Evolutionary conservation across 1,140 invertebrate genomes (phyloP).

Genomic region (Plectrocnemia conspersa): DNA sequence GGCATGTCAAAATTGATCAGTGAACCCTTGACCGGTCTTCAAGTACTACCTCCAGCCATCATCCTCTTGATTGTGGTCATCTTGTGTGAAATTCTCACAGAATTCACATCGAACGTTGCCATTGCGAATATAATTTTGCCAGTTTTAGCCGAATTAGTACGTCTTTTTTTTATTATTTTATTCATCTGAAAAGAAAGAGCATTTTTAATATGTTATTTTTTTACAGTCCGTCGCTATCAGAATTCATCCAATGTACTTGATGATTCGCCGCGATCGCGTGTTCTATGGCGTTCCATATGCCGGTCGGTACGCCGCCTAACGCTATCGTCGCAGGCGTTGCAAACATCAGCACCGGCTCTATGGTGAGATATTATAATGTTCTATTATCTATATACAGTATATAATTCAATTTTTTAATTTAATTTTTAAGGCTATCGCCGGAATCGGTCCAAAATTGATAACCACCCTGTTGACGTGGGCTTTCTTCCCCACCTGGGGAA

Average conservation of each 20-base stretch:
- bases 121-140: conserved; percentile 81
- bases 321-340: conserved; percentile 84
- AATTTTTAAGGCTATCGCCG: conserved; percentile 57
- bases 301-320: conserved; percentile 86
- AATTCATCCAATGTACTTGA: conserved; percentile 80
- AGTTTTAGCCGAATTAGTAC: conserved; percentile 72
- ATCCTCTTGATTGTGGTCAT: conserved; percentile 57
- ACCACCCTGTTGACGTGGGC: conserved; percentile 63
- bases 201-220: conserved; percentile 9
- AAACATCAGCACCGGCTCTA: conserved; percentile 70
- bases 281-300: conserved; percentile 71
- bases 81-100: conserved; percentile 60
- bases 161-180: conserved; percentile 19
- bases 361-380: conserved; percentile 50
- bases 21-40: conserved; percentile 55
- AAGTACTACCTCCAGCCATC: conserved; percentile 49
- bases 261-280: conserved; percentile 73
- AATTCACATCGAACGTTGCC: conserved; percentile 80
- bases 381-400: neutral
- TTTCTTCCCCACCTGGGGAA: conserved; percentile 64
- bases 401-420: neutral
- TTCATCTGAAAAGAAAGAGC: neutral
- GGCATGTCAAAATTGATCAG: conserved; percentile 73
- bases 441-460: conserved; percentile 72
- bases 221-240: conserved; percentile 57